Percentiles rank a stretch among this genome's conserved stretches.
Conservation (phyloP, 2,113 vertebrate genomes). For the Dascyllus trimaculatus region DNA sequence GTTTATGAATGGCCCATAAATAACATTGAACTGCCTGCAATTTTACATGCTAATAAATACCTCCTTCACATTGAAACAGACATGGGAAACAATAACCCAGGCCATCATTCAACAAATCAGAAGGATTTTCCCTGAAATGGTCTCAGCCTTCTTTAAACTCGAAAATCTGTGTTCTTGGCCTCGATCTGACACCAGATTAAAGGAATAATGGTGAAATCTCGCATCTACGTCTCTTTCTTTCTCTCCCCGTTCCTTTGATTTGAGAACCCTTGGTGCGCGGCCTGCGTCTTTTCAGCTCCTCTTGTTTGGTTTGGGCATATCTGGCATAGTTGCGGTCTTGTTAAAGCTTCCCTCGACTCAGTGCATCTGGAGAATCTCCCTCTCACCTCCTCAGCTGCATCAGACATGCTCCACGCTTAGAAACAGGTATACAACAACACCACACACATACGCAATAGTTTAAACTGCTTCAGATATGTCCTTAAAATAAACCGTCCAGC, state of each 20-base stretch:
- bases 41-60: conserved; percentile 36
- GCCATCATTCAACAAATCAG: conserved; percentile 29
- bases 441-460: neutral
- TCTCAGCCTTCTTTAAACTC: neutral
- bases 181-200: conserved; percentile 30
- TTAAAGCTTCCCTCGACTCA: conserved; percentile 48
- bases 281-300: conserved; percentile 35
- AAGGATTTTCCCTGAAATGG: conserved; percentile 30
- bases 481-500: conserved; percentile 39
- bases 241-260: conserved; percentile 27
- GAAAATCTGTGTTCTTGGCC: conserved; percentile 8
- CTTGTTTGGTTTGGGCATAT: conserved; percentile 60
- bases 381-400: conserved; percentile 31
- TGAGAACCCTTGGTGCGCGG: conserved; percentile 22
- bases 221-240: conserved; percentile 2
- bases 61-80: conserved; percentile 49
- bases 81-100: conserved; percentile 51
- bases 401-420: neutral
- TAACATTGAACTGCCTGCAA: conserved; percentile 23
- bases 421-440: neutral
- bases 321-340: conserved; percentile 64
- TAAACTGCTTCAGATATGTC: neutral
- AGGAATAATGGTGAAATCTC: conserved; percentile 11
- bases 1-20: conserved; percentile 50
- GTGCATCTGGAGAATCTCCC: conserved; percentile 53